phyloP scores from a whole-genome alignment of 2,113 vertebrate species.

The Marmota flaviventris region DNA sequence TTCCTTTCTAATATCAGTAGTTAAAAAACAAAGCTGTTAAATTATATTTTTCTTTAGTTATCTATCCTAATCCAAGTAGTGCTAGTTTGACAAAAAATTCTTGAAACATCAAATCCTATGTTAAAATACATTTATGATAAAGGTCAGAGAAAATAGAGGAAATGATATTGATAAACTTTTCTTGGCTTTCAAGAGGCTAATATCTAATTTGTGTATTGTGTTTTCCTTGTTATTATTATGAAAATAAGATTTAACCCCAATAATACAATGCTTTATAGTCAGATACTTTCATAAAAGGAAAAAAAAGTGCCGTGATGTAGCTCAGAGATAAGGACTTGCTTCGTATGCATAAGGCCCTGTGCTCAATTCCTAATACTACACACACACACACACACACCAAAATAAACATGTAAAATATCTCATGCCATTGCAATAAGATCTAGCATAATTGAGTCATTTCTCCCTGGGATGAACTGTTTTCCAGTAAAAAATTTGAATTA shows the following conservation, averaged over 20 bases:
- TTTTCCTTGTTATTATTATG: conserved; percentile 54
- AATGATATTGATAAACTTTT: conserved; percentile 9
- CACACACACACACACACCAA: not conserved
- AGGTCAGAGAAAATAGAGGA: conserved; percentile 30
- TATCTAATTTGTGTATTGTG: not conserved
- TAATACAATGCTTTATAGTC: conserved; percentile 8
- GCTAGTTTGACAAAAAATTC: conserved; percentile 19
- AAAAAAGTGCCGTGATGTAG: no score
- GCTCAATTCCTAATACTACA: no score
- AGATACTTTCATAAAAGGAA: conserved; percentile 40
- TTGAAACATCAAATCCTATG: conserved; percentile 33
- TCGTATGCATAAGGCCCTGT: no score
- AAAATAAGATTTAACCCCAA: conserved; percentile 51
- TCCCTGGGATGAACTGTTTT: conserved; percentile 12
- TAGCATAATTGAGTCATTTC: conserved; percentile 28
- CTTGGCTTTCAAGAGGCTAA: not conserved
- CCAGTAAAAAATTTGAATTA: conserved; percentile 8
- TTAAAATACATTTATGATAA: conserved; percentile 57
- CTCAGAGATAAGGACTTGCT: no score
- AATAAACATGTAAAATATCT: conserved; percentile 41
- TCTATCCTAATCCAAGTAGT: conserved; percentile 41
- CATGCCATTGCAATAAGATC: not conserved
- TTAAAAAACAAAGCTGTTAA: conserved; percentile 26
- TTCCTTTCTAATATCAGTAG: not conserved
- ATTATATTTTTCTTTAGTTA: conserved; percentile 40